These are phyloP conservation scores for Cheilosia impressa DNA, from an alignment of 2,888 invertebrate species.

Conservation along the genomic window DNA sequence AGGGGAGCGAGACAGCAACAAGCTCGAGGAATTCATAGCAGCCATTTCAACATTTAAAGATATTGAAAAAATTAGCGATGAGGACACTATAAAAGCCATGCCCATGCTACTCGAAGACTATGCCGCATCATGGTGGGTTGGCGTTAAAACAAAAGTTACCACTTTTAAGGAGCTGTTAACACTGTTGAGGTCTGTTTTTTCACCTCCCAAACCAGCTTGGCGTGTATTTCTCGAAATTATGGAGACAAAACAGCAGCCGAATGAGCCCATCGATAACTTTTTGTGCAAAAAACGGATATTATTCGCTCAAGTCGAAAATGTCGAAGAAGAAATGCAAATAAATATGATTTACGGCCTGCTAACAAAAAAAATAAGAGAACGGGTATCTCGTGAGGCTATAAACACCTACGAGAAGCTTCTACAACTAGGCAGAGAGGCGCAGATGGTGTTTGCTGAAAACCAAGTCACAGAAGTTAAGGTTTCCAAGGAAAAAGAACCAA, in stretches of 20 bases:
- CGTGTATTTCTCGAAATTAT: slow-evolving; percentile 64
- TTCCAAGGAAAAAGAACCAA: too few relatives aligned
- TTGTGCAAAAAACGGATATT: slow-evolving; percentile 48
- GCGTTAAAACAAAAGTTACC: slow-evolving; percentile 8
- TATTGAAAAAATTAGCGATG: slow-evolving; percentile 60
- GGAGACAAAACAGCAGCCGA: slow-evolving; percentile 50
- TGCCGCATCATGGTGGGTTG: slow-evolving; percentile 73
- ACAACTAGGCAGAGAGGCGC: slow-evolving; percentile 52
- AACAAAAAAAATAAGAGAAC: not conserved
- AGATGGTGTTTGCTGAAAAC: slow-evolving; percentile 4
- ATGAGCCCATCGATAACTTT: slow-evolving; percentile 63
- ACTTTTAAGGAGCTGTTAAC: slow-evolving; percentile 50
- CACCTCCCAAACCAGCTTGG: slow-evolving; percentile 69
- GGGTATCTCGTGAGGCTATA: not conserved
- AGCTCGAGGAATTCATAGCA: too few relatives aligned
- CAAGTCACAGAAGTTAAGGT: too few relatives aligned
- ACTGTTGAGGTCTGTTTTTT: slow-evolving; percentile 60
- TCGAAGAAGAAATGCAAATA: not conserved
- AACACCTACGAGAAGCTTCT: slow-evolving; percentile 43
- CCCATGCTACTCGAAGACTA: slow-evolving; percentile 60
- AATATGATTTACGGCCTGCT: not conserved
- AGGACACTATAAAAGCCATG: slow-evolving; percentile 56
- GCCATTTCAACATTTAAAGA: slow-evolving; percentile 31
- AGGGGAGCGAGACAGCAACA: too few relatives aligned
- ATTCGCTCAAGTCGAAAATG: not conserved